Base-by-base conservation (phyloP, 2,113 vertebrate species). In the Leptosomus discolor region DNA sequence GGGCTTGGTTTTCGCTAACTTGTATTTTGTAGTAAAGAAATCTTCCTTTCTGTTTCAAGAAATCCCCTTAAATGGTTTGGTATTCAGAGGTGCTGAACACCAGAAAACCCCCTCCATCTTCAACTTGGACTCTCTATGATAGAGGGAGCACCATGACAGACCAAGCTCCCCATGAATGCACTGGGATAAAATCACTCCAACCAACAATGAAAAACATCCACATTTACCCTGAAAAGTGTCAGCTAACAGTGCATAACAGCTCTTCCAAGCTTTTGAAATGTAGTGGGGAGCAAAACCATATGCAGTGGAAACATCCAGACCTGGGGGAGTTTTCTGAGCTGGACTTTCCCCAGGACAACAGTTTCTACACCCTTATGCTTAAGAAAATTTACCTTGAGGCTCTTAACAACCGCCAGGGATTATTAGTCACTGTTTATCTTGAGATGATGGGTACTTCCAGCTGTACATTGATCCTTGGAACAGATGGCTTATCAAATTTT, bases 291-390 rank as follows among this genome's bases (percentile, higher is more conserved):
- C 64, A 39, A 41, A 36, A 27, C 36, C 0, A 0, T 36, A 1
- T 5, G 21, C 36, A 50, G 9, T 48, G 67, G 83, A 89, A 95
- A 67, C 56, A 68, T 80, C 73, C 64, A 78, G 80, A 75, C 65
- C 48, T 13, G 5, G 56, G 53, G 50, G 63, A 37, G 7, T 12
- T 82, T 76, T 79, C 70, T 45, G 80, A 88, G 65, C 74, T 93
- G 94, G 89, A 82, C 92, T 95, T 95, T 88, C 45, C 84, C 77
- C 91, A 54, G 89, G 65, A 82, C 60, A 88, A 12, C 56, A 37
- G 1, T 19, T 19, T 86, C 79, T 80, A n/a, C 48, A 61, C 20
- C 51, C 5, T 63, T 70, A 34, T 27, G 43, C 50, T 90, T 65
- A 50, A 73, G 80, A 93, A 79, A 90, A 87, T 58, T 85, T 69